Conservation (phyloP, 1,140 invertebrate species). For the Bombus affinis region DNA sequence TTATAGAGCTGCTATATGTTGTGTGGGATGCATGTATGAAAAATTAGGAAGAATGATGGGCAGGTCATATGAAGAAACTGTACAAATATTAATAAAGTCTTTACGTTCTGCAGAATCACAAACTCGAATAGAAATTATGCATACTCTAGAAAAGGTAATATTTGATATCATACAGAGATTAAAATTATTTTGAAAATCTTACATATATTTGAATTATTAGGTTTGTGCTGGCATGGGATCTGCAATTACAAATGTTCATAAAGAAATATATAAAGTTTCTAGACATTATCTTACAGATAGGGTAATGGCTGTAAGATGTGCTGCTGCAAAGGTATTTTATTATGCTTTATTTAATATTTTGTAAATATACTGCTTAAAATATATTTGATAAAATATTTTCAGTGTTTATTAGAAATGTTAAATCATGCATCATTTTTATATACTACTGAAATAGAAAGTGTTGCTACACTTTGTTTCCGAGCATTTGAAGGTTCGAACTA, state of each 20-base stretch:
- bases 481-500: slow-evolving; percentile 97
- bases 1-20: slow-evolving; percentile 96
- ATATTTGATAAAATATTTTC: slow-evolving; percentile 56
- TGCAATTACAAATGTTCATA: slow-evolving; percentile 93
- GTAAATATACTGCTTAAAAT: slow-evolving; percentile 1
- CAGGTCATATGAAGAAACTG: slow-evolving; percentile 98
- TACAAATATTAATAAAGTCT: slow-evolving; percentile 95
- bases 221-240: slow-evolving; percentile 93
- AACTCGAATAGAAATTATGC: slow-evolving; percentile 97
- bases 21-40: slow-evolving; percentile 98
- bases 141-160: slow-evolving; percentile 94
- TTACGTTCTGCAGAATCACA: slow-evolving; percentile 98
- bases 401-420: slow-evolving; percentile 95
- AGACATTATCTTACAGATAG: slow-evolving; percentile 93
- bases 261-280: slow-evolving; percentile 95
- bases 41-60: slow-evolving; percentile 99
- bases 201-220: slow-evolving; percentile 71
- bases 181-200: slow-evolving; percentile 33
- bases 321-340: slow-evolving; percentile 89
- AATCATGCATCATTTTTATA: slow-evolving; percentile 94
- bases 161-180: neutral
- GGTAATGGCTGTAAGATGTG: slow-evolving; percentile 94
- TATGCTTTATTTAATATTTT: neutral
- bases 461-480: slow-evolving; percentile 94
- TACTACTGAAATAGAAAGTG: slow-evolving; percentile 94